Base-by-base conservation (phyloP, 1,140 invertebrate species). In the Nephotettix cincticeps region DNA sequence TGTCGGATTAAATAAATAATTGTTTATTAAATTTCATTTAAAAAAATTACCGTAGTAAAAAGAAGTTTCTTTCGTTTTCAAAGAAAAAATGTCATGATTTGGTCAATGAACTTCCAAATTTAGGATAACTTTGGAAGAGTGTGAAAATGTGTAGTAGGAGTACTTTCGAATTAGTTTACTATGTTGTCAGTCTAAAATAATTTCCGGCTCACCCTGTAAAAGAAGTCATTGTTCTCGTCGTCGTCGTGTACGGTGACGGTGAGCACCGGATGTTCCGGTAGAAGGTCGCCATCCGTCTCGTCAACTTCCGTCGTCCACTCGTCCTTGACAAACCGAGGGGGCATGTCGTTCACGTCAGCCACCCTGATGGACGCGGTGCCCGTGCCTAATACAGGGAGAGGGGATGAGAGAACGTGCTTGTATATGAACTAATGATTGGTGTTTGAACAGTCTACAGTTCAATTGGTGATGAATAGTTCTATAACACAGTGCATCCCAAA, bases 291-390 rank as follows among this genome's bases (percentile, higher is more conserved):
- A 82, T 96, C 93, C 19, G 94, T 97, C 86, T 98, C 95, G 81
- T 97, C 95, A 63, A 97, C 95, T 84, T 96, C 94, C 0, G 95
- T 96, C 74, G 91, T 91, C 94, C 95, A 97, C 81, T 96, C 94
- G 69, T 95, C 93, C 83, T 97, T 96, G 0, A 94, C 96, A 78
- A 97, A 97, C 77, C 93, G 91, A 9, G 95, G 95, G 19, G 93
- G 93, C 94, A 96, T 96, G 80, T 96, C 94, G 78, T 95, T 94
- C 77, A 95, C 94, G 84, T 96, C 94, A 83, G 94, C 95, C 2
- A 96, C 94, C 75, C 93, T 84, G 82, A 97, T 96, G 27, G 93
- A 95, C 61, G 94, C 95, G 71, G 95, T 96, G 69, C 93, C 93
- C 63, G 94, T 96, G 21, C 87, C 88, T 87, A 40, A 13, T 73